These are phyloP conservation scores for Heloderma charlesbogerti DNA, from an alignment of 2,113 vertebrate genomes.

Conservation along the genomic window DNA sequence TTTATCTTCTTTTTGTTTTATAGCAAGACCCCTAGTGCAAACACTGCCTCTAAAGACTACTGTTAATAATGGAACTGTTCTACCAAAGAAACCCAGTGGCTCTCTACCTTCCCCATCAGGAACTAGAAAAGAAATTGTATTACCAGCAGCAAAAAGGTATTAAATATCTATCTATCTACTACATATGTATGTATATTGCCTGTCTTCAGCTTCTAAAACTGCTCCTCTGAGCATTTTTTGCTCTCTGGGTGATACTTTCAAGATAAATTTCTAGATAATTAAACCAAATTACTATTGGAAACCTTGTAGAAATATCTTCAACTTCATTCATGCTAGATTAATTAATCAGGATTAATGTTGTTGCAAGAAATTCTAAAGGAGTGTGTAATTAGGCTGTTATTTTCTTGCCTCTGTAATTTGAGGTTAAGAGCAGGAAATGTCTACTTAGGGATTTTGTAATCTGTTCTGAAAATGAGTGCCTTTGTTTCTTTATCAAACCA, in stretches of 20 bases:
- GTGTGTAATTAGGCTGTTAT: constrained; percentile 18
- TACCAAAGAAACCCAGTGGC: constrained; percentile 93
- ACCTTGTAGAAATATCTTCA: neutral
- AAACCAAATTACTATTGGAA: neutral
- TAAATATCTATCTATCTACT: constrained; percentile 3
- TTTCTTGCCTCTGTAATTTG: constrained; percentile 37
- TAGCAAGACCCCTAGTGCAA: constrained; percentile 94
- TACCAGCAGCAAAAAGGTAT: constrained; percentile 88
- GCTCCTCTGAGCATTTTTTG: neutral
- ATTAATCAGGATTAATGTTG: constrained; percentile 36
- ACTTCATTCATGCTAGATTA: constrained; percentile 8
- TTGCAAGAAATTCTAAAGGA: constrained; percentile 18
- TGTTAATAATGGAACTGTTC: constrained; percentile 93
- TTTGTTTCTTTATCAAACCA: constrained; percentile 33
- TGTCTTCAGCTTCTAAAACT: neutral
- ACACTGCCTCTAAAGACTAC: constrained; percentile 89
- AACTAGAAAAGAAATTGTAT: constrained; percentile 85
- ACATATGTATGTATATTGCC: neutral
- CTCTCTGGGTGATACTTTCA: neutral
- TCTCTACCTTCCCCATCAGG: constrained; percentile 92
- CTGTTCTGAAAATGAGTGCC: neutral
- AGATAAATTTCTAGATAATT: constrained; percentile 44
- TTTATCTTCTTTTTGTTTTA: constrained; percentile 56
- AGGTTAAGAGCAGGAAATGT: constrained; percentile 25
- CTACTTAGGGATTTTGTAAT: constrained; percentile 25